phyloP scores from a whole-genome alignment of 1,140 invertebrate species.

The Euschistus heros region DNA sequence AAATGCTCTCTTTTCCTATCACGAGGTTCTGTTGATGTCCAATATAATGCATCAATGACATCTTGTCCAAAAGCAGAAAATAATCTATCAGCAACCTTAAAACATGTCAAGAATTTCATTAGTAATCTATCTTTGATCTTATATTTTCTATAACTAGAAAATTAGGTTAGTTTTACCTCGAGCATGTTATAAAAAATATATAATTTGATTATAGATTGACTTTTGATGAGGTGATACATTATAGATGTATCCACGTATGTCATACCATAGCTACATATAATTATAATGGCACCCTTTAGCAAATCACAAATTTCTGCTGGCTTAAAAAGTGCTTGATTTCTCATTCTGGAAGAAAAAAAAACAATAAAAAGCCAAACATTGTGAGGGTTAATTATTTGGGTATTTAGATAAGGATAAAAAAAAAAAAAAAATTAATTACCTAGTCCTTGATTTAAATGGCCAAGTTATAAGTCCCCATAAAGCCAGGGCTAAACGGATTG shows the following conservation, averaged over 20 bases:
- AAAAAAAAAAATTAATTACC: conserved; percentile 39
- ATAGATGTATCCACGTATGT: conserved; percentile 93
- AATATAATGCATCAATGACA: conserved; percentile 91
- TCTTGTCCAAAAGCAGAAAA: conserved; percentile 98
- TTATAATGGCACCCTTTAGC: conserved; percentile 80
- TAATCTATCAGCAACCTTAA: conserved; percentile 73
- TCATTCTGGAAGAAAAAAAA: conserved; percentile 26
- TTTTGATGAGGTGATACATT: conserved; percentile 97
- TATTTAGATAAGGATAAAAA: not conserved
- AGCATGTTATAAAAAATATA: conserved; percentile 99
- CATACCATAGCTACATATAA: conserved; percentile 73
- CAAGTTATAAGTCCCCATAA: conserved; percentile 65
- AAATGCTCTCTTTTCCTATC: conserved; percentile 72
- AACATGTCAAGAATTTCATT: conserved; percentile 9
- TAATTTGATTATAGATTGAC: conserved; percentile 96
- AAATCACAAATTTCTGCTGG: conserved; percentile 95
- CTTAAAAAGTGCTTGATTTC: conserved; percentile 44
- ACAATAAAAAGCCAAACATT: not conserved
- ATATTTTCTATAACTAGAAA: not conserved
- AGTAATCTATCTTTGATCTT: conserved; percentile 4
- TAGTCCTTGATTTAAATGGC: conserved; percentile 57
- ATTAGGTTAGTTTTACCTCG: conserved; percentile 51
- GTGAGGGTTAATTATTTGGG: not conserved
- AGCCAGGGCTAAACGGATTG: conserved; percentile 79
- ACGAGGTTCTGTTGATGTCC: conserved; percentile 91